A percentile compares a stretch with the other conserved stretches of the same genome.
Conservation (phyloP, 2,113 vertebrate species). For the Xiphorhynchus elegans region DNA sequence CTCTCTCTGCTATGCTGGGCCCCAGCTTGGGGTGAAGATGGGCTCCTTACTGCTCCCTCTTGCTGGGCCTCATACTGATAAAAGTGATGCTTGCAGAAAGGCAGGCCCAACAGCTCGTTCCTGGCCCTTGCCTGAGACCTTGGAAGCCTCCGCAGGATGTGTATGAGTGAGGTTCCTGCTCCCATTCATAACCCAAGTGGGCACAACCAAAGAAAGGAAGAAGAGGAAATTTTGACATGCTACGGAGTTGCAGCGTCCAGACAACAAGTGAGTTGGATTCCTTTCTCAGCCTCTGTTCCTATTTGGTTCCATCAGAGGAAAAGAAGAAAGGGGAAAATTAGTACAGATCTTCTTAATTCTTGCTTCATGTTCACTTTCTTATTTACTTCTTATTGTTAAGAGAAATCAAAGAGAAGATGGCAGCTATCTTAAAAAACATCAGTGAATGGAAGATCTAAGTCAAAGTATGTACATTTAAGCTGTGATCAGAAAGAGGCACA, state of each 20-base stretch:
- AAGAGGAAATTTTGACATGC: background rate
- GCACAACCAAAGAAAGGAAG: background rate
- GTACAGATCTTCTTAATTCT: background rate
- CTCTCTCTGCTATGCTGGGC: background rate
- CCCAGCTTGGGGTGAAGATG: accelerated
- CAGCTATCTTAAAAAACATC: background rate
- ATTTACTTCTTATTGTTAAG: background rate
- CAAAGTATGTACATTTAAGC: background rate
- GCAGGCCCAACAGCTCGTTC: background rate
- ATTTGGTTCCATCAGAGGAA: background rate
- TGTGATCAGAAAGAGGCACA: background rate
- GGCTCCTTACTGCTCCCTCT: background rate
- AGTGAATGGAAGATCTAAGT: background rate
- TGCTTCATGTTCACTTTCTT: background rate
- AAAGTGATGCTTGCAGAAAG: background rate
- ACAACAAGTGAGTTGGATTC: background rate
- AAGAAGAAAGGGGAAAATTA: background rate
- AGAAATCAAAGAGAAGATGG: background rate
- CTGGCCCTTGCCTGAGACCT: background rate
- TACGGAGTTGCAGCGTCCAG: background rate
- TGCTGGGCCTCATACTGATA: background rate
- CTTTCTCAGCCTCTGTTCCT: background rate
- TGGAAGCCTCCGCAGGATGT: background rate
- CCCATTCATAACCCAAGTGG: background rate
- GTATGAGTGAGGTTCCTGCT: background rate